Base-by-base conservation (phyloP, 2,113 vertebrate species). In the Poeciliopsis occidentalis region DNA sequence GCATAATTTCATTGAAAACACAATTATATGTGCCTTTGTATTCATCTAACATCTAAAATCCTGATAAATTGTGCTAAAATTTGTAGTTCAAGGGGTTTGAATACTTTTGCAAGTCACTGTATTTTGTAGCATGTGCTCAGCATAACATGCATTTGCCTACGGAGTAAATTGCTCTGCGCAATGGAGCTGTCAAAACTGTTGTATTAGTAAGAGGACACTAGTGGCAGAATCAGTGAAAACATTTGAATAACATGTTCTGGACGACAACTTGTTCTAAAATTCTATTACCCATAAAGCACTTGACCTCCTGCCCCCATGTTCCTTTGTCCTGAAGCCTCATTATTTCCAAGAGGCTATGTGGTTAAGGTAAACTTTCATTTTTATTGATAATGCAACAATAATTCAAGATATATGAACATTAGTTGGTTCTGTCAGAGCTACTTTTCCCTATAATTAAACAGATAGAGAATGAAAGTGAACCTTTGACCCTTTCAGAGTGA, bases 91-190 rank as follows among this genome's bases (percentile, higher is more conserved):
- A 6, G 51, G 10, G 22, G 5, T 57, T n/a, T 57, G 5, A 57
- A 57, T n/a, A 57, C 51, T 8, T 57, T 57, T 57, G 7, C 19
- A n/a, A 24, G 2, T 24, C 24, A 10, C 24, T n/a, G 51, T 54
- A 7, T 74, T 80, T 63, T 3, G 26, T 75, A 37, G 75, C 74
- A 64, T 12, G 32, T 79, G 68, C 73, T 81, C 44, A 51, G 64
- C 27, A 60, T 78, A 61, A 54, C 78, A 69, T 73, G 78, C 80
- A 86, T 79, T 87, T 26, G 69, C 77, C 75, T 19, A 19, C 84
- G 79, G 82, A 87, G 83, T 86, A 86, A 92, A 94, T 94, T 92
- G 88, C 86, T 88, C 88, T 93, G 91, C 87, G 90, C 88, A 87
- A 92, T 90, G 83, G 84, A 88, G 85, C 85, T 92, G 91, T 92